Percentiles rank a stretch among this genome's conserved stretches.
Evolutionary conservation across 2,888 invertebrate genomes (phyloP).

Genomic region (Dichetophora obliterata): DNA sequence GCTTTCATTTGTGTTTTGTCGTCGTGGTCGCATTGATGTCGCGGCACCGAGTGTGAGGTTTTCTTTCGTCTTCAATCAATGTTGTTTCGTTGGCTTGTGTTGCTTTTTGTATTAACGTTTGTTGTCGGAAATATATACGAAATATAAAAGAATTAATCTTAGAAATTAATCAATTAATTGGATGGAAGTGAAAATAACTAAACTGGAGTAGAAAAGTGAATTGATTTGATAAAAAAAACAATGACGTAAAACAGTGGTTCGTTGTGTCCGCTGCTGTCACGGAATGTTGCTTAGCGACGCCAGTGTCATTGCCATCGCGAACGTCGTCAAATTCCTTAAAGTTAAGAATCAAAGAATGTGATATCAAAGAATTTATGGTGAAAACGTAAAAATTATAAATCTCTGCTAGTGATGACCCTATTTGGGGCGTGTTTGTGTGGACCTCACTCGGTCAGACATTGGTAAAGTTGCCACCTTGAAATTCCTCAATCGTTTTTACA

Average conservation of each 20-base stretch:
- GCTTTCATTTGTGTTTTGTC: background rate
- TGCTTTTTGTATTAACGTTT: background rate
- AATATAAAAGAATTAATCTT: background rate
- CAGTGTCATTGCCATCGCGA: conserved; percentile 35
- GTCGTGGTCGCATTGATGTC: conserved; percentile 17
- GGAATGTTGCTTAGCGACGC: conserved; percentile 34
- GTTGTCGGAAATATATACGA: background rate
- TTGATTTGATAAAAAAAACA: conserved; percentile 1
- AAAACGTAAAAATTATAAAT: no score
- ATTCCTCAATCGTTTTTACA: no score
- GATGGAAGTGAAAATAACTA: background rate
- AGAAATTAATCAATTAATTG: background rate
- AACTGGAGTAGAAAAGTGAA: background rate
- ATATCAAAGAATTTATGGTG: background rate
- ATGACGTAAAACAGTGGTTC: background rate
- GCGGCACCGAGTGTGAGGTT: background rate
- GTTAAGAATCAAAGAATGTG: background rate
- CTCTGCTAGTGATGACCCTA: no score
- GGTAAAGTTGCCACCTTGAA: no score
- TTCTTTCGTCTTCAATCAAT: background rate
- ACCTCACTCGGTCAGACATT: no score
- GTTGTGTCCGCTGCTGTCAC: background rate
- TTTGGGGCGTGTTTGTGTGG: no score
- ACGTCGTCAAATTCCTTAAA: conserved; percentile 7
- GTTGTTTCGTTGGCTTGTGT: background rate